Percentiles rank a stretch among this genome's conserved stretches.
Evolutionary conservation across 1,140 invertebrate genomes (phyloP).

Genomic region (Lepidurus arcticus): DNA sequence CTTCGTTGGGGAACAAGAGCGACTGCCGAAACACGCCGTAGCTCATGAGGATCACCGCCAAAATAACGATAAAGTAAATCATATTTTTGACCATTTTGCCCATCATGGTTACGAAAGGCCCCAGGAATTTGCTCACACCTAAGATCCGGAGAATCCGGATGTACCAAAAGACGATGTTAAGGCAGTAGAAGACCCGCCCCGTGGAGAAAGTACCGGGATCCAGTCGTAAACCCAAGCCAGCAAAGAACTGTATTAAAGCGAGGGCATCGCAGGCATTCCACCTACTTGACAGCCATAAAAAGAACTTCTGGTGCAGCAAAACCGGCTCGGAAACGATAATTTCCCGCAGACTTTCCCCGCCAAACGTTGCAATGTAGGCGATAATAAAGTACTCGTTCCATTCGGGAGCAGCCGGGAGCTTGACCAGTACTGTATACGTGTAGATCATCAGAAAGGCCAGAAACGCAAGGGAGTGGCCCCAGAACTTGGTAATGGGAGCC

Average conservation of each 20-base stretch:
- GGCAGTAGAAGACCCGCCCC: conserved; percentile 80
- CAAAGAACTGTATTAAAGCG: conserved; percentile 75
- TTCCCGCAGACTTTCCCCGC: conserved; percentile 88
- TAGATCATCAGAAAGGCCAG: conserved; percentile 84
- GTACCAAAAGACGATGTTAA: conserved; percentile 94
- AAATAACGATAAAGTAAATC: conserved; percentile 92
- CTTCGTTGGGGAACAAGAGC: conserved; percentile 80
- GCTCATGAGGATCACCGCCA: conserved; percentile 90
- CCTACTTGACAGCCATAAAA: conserved; percentile 86
- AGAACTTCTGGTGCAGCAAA: conserved; percentile 77
- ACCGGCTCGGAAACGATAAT: conserved; percentile 79
- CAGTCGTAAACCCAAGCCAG: conserved; percentile 69
- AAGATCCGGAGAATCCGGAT: conserved; percentile 89
- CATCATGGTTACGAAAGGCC: conserved; percentile 96
- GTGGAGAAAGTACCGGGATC: conserved; percentile 65
- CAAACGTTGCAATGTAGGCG: conserved; percentile 79
- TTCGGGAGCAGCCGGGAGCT: conserved; percentile 66
- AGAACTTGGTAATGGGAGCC: conserved; percentile 96
- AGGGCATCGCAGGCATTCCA: conserved; percentile 86
- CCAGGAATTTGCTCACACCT: conserved; percentile 92
- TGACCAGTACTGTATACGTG: conserved; percentile 85
- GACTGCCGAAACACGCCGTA: conserved; percentile 93
- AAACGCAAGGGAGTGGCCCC: conserved; percentile 92
- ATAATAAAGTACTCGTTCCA: conserved; percentile 88
- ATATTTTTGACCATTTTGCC: conserved; percentile 97